Evolutionary conservation across 2,797 vertebrate species (phyloP).

Genomic region (Sebastes oblongus): DNA sequence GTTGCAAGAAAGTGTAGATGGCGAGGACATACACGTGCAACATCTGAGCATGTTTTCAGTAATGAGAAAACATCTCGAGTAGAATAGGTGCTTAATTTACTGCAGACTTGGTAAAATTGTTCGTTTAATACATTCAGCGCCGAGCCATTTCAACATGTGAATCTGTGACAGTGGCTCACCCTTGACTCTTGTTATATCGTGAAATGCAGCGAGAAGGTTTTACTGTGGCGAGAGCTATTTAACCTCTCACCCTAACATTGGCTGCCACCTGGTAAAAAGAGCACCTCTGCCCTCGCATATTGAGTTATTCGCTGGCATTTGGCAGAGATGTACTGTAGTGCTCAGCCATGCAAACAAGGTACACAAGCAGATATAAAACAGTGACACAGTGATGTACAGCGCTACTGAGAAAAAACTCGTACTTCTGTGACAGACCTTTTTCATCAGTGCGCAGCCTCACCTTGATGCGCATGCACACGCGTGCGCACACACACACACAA

Average conservation of each 20-base stretch:
- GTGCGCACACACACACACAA: neutral
- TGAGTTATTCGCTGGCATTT: slow-evolving; percentile 26
- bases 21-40: neutral
- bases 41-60: neutral
- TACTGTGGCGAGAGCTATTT: slow-evolving; percentile 18
- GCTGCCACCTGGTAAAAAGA: slow-evolving; percentile 17
- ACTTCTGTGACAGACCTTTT: slow-evolving; percentile 18
- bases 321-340: neutral
- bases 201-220: neutral
- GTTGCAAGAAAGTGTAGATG: neutral
- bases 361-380: neutral
- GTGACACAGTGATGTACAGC: neutral
- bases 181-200: slow-evolving; percentile 8
- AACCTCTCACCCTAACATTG: slow-evolving; percentile 15
- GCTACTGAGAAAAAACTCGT: neutral
- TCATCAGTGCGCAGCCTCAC: slow-evolving; percentile 8
- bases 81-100: neutral
- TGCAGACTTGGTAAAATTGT: neutral
- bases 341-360: slow-evolving; percentile 2
- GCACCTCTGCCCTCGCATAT: slow-evolving; percentile 19
- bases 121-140: neutral
- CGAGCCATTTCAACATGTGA: neutral
- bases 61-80: neutral
- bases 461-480: neutral
- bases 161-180: neutral